These are phyloP conservation scores for Hydrozoanthus tunicans DNA, from an alignment of 64 coral and sea anemone genomes.

Conservation along the genomic window DNA sequence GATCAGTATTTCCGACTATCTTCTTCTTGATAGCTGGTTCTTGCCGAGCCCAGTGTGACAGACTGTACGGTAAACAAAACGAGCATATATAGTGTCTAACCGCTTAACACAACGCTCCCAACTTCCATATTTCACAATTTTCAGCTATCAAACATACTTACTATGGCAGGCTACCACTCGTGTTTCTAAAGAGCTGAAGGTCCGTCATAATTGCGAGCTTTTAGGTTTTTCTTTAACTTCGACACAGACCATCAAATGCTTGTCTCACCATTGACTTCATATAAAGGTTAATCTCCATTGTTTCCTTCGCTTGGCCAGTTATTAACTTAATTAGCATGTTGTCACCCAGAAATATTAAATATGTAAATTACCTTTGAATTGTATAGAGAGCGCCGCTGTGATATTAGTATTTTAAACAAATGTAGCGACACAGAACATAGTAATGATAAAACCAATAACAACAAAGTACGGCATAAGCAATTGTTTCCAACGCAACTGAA, in stretches of 20 bases:
- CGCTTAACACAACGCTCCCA: neutral
- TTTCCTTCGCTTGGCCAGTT: neutral
- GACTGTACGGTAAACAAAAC: slow-evolving; percentile 60
- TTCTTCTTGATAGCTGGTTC: slow-evolving; percentile 79
- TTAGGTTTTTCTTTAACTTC: neutral
- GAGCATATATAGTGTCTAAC: neutral
- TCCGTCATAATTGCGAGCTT: slow-evolving; percentile 60
- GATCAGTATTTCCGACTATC: slow-evolving; percentile 77
- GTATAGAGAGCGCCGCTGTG: neutral
- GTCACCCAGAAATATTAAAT: slow-evolving; percentile 13
- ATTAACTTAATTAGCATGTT: slow-evolving; percentile 51
- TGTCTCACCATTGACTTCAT: neutral
- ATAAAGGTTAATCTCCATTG: neutral
- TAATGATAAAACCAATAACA: too few relatives aligned
- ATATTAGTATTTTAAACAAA: neutral
- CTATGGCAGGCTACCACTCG: slow-evolving; percentile 69
- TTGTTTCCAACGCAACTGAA: too few relatives aligned
- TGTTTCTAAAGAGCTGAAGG: slow-evolving; percentile 75
- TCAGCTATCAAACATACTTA: slow-evolving; percentile 42
- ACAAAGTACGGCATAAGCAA: too few relatives aligned
- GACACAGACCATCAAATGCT: neutral
- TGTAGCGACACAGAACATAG: too few relatives aligned
- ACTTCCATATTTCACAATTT: neutral
- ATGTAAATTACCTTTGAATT: slow-evolving; percentile 33
- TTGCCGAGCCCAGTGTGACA: slow-evolving; percentile 83